Conservation (phyloP, 2,113 vertebrate species). For the Anthoscopus minutus region DNA sequence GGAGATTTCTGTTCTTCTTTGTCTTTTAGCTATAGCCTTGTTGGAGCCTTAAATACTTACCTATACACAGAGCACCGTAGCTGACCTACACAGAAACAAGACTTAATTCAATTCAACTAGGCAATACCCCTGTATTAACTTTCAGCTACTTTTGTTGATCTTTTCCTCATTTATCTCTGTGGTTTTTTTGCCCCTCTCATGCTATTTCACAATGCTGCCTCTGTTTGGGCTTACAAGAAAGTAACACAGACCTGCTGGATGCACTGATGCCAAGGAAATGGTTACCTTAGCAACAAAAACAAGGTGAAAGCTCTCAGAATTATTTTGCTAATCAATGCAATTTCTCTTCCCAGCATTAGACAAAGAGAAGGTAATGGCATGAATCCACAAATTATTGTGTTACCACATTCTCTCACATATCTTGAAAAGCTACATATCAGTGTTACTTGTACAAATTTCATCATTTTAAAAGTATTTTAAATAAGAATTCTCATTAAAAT, state of each 20-base stretch:
- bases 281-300: conserved; percentile 64
- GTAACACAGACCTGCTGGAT: conserved; percentile 31
- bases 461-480: not conserved
- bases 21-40: not conserved
- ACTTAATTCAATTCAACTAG: conserved; percentile 36
- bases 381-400: not conserved
- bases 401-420: not conserved
- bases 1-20: not conserved
- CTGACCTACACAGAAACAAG: conserved; percentile 10
- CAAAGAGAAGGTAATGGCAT: not conserved
- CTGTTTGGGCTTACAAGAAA: conserved; percentile 48
- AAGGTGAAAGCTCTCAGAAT: conserved; percentile 40
- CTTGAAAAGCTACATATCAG: not conserved
- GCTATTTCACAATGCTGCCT: conserved; percentile 48
- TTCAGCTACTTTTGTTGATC: conserved; percentile 34
- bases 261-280: conserved; percentile 61
- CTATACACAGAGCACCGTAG: not conserved
- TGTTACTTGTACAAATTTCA: not conserved
- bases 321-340: conserved; percentile 21
- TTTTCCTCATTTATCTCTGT: conserved; percentile 47
- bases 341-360: conserved; percentile 21
- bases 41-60: conserved; percentile 3
- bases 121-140: conserved; percentile 38
- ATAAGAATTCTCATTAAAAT: not conserved
- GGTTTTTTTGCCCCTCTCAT: not conserved